Base-by-base conservation (phyloP, 1,140 invertebrate species). In the Drosophila baimaii region DNA sequence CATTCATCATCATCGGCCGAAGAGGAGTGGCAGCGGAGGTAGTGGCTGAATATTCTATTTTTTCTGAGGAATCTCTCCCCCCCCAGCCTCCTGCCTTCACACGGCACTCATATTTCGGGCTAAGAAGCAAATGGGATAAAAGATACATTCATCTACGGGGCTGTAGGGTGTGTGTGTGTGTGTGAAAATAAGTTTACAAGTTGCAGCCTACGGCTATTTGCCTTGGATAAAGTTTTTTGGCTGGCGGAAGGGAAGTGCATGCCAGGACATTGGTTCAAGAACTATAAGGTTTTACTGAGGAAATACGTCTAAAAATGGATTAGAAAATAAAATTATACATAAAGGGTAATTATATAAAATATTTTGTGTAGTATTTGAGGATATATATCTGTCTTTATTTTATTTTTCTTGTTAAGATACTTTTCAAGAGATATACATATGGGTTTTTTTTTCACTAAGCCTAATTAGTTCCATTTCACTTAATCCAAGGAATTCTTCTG, bases 1-100 rank as follows among this genome's bases (percentile, higher is more conserved):
- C 83, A 86, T 86, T 88, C 83, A 86, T 86, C 83, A 86, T 88
- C 83, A 83, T 88, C 68, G 76, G 76, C 61, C 17, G n/a, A n/a
- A n/a, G 56, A n/a, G 54, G 57, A 23, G 35, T 17, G 61, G 23
- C 46, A 13, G 41, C 10, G 23, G 25, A 13, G 35, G 37, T 29
- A 69, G 46, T 54, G 71, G 68, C 58, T 77, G 76, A 88, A 83
- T 88, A 89, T 86, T 83, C 70, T 66, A 83, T 79, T 77, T 74
- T 74, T 77, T n/a, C 39, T 37, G 29, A 29, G 52, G 27, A 71
- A 19, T 41, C n/a, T 10, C 33, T 5, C 21, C 23, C 1, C 19
- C 4, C 6, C 10, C n/a, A n/a, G n/a, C n/a, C n/a, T n/a, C n/a
- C n/a, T n/a, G n/a, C 29, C 61, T 3, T n/a, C 19, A 35, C 27